Evolutionary conservation across 2,797 vertebrate genomes (phyloP), one percentile per base, ranked within the genome.

Genomic region (Denticeps clupeoides): DNA sequence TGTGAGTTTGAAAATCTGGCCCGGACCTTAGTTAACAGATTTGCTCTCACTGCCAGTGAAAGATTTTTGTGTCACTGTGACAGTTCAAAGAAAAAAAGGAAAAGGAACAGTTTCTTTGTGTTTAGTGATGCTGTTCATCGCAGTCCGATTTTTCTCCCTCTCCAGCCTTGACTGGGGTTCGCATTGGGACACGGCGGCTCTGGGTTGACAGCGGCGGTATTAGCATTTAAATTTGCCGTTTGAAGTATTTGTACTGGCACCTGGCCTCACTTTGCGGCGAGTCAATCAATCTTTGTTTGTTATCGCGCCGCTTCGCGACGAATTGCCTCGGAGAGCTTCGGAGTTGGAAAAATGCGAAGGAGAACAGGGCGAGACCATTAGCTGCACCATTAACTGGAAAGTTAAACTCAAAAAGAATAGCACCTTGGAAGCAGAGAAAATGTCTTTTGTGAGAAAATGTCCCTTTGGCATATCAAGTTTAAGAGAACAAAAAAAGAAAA

Each of bases 181-280:
- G 13, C 32, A 32, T 16, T 11, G 7, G 7, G 32, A 32, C 16
- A 32, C 40, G 38, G 23, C 24, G 25, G 21, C 53, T 37, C 35
- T 26, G 40, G 41, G 42, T 41, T 41, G 46, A 47, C 44, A 40
- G 45, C 38, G 49, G 43, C 42, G 53, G 47, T 52, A 71, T 71
- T 71, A 66, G 61, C 68, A 71, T 71, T 68, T 71, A 68, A 68
- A 66, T 68, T 57, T 57, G 45, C 57, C 49, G 63, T 65, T 47
- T 62, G 59, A 62, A 64, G 61, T 55, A 62, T 62, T 55, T 56
- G 47, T 59, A 38, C 47, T 44, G 53, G 58, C 61, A 62, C 52
- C 63, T 65, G 61, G 61, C 50, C 56, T 62, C 59, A 58, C 53
- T 26, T 41, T 33, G 32, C 38, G 44, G 54, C 19, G 48, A 60